phyloP scores from a whole-genome alignment of 2,888 invertebrate genomes.

The Ectemnius cavifrons region DNA sequence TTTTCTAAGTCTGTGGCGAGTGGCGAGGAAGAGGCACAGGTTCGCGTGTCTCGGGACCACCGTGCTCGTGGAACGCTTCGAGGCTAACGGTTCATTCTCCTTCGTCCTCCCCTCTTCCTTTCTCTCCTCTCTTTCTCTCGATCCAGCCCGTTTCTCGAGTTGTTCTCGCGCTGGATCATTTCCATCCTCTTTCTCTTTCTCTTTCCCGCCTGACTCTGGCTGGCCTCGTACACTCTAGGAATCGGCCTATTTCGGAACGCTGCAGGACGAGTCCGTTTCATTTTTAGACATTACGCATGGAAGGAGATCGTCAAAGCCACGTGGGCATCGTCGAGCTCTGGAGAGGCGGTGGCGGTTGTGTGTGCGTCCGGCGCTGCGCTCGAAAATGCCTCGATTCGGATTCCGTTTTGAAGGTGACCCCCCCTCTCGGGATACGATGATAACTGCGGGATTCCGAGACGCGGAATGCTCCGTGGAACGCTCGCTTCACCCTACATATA shows the following conservation, averaged over 20 bases:
- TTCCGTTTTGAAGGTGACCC: conserved; percentile 25
- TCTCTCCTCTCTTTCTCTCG: conserved; percentile 20
- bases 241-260: conserved; percentile 63
- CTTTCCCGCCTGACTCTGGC: conserved; percentile 20
- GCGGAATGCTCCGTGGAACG: neutral
- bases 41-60: conserved; percentile 39
- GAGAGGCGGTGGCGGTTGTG: too few relatives aligned
- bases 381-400: conserved; percentile 17
- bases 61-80: conserved; percentile 49
- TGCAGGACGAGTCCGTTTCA: conserved; percentile 40
- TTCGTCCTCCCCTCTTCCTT: conserved; percentile 21
- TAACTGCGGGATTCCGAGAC: conserved; percentile 1
- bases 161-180: conserved; percentile 27
- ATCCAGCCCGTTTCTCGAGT: conserved; percentile 5
- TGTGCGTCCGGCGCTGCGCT: neutral
- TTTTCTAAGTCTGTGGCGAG: conserved; percentile 21
- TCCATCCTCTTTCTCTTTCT: conserved; percentile 13
- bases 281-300: conserved; percentile 49
- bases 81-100: conserved; percentile 63
- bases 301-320: conserved; percentile 25
- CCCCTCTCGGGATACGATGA: conserved; percentile 12
- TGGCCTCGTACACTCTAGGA: conserved; percentile 42
- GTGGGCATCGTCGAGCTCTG: conserved; percentile 15
- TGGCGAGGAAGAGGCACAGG: neutral
- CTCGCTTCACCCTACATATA: neutral